Percentiles rank a stretch among this genome's conserved stretches.
These are phyloP conservation scores for Albula goreensis DNA, from an alignment of 2,113 vertebrate species.

Conservation along the genomic window DNA sequence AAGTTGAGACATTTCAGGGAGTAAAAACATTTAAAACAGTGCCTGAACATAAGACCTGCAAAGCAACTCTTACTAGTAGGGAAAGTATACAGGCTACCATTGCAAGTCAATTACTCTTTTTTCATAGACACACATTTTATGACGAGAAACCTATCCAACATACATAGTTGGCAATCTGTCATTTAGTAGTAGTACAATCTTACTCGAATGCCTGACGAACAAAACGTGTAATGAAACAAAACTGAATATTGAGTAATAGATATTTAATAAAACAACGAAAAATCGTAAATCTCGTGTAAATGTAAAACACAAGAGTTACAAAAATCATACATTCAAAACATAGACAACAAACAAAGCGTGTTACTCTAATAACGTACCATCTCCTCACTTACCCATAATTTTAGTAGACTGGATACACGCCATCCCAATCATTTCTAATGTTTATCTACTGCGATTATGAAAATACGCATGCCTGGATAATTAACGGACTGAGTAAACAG, in stretches of 20 bases:
- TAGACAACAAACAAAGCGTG: not conserved
- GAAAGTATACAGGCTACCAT: not conserved
- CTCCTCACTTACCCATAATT: not conserved
- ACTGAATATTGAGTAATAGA: too few species aligned
- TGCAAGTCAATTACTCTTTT: not conserved
- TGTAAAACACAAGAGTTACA: not conserved
- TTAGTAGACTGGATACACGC: not conserved
- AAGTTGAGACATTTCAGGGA: not conserved
- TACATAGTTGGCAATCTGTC: not conserved
- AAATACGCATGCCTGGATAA: not conserved
- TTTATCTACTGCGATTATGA: not conserved
- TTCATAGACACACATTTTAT: not conserved
- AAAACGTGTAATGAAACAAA: too few species aligned
- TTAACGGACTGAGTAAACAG: not conserved
- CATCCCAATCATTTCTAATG: not conserved
- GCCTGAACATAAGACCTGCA: not conserved
- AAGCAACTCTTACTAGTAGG: not conserved
- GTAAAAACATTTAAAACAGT: not conserved
- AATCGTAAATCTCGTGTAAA: not conserved
- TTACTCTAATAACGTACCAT: not conserved
- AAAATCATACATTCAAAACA: not conserved
- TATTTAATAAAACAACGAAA: not conserved
- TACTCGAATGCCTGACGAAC: too few species aligned
- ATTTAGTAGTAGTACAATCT: not conserved
- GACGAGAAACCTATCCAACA: not conserved